Base-by-base conservation (phyloP, 1,140 invertebrate species). In the Bombus sibiricus region DNA sequence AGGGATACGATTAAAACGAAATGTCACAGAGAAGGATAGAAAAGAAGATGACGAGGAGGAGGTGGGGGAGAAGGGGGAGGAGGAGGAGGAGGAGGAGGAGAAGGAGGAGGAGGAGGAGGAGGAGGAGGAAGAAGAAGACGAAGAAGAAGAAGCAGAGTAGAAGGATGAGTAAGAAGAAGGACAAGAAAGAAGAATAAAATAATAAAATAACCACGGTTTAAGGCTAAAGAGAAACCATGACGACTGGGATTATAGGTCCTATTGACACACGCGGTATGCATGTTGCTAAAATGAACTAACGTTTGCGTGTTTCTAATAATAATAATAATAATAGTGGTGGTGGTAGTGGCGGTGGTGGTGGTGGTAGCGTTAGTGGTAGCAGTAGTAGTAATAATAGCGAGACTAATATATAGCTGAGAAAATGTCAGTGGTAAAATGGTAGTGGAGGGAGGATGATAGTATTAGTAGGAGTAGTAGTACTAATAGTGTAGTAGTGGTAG, bases 201-300 rank as follows among this genome's bases (percentile, higher is more conserved):
- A 72, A 68, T 25, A 68, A 68, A 37, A 10, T 1, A 85, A 39
- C 8, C 25, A 76, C 13, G 6, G 28, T 57, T 62, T 4, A 53
- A 90, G 93, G 86, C 88, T 81, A 90, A 91, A 88, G 92, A 93
- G 90, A 94, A 94, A 94, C 91, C 90, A 94, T 94, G 93, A 93
- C 90, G 69, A 91, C 82, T 92, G 90, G 86, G 73, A 89, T n/a
- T 89, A 89, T 84, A 75, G 64, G 41, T 71, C 75, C 66, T 89
- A 81, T 41, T 62, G 37, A 37, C 62, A 82, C 41, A 84, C 72
- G 78, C 78, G 32, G 57, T 86, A 82, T 64, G 62, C 47, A 47
- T 68, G 66, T 88, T 66, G 72, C 47, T 71, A 59, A 90, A 89
- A 87, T 66, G 76, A 87, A 87, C 66, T 74, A 62, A 79, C 72